Base-by-base conservation (phyloP, 2,113 vertebrate genomes). In the Dicentrarchus labrax region DNA sequence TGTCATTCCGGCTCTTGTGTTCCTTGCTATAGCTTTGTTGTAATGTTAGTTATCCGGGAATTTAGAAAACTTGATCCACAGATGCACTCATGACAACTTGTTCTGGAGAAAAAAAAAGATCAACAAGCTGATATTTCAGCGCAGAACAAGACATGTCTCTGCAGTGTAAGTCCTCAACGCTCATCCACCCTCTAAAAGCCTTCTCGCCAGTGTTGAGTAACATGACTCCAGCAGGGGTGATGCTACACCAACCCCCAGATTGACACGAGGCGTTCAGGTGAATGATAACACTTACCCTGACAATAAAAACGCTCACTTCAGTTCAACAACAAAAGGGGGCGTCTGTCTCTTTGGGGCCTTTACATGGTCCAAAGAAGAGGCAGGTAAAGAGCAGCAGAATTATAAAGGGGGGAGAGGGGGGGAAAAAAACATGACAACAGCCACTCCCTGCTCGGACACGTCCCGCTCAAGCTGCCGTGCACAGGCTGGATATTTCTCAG, bases 101-200 rank as follows among this genome's bases (percentile, higher is more conserved):
- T 13, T 61, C n/a, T 17, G 12, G 54, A 47, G 43, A 13, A 39
- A 9, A 70, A n/a, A 16, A 30, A 45, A 41, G 4, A 62, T 11
- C 2, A 57, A 54, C 38, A 80, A 22, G 43, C 68, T 39, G 13
- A 64, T 39, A 36, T 36, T 71, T 7, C 39, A 69, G 68, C n/a
- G 45, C 10, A 50, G 15, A 84, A 62, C 38, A 61, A 82, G 56
- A 80, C 88, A 86, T 68, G 88, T 85, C 71, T 76, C 57, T 84
- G 59, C 83, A 92, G 75, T 69, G 38, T 15, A 16, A 30, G 36
- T 68, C 59, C 79, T 82, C 21, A 60, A 39, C 3, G 16, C 60
- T 41, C 50, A 45, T 64, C 39, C 47, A 39, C 38, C 60, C 57
- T 19, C 17, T 50, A 12, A 41, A 67, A 41, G 21, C 38, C 59